Percentiles rank a stretch among this genome's conserved stretches.
phyloP scores from a whole-genome alignment of 2,888 invertebrate species.

The Eupithecia vulgata region DNA sequence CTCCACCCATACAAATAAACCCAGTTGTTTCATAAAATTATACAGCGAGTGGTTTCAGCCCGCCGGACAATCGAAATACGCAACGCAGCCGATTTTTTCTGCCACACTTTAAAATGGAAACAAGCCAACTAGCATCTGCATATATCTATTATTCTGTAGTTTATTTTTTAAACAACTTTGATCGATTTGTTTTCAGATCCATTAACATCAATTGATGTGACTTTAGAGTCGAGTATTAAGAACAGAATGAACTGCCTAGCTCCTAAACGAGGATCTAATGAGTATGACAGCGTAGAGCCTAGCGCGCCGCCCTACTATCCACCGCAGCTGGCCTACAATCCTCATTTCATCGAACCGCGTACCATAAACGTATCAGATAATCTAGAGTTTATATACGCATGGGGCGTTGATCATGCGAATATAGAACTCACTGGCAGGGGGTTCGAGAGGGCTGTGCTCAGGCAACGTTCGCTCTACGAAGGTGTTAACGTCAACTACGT shows the following conservation, averaged over 20 bases:
- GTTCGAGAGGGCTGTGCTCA: constrained; percentile 62
- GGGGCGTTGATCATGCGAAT: constrained; percentile 46
- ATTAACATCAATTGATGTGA: constrained; percentile 1
- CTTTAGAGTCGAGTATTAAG: neutral
- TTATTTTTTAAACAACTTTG: neutral
- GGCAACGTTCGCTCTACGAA: constrained; percentile 75
- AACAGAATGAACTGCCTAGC: constrained; percentile 72
- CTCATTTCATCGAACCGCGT: constrained; percentile 63
- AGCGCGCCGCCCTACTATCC: constrained; percentile 68
- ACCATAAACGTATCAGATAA: constrained; percentile 46
- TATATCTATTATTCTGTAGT: constrained; percentile 1
- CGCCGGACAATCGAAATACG: neutral
- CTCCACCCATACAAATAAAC: neutral
- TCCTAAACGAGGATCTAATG: constrained; percentile 57
- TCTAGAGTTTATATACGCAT: constrained; percentile 50
- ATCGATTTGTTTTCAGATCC: constrained; percentile 5
- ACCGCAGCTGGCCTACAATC: constrained; percentile 74
- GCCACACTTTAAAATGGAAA: neutral
- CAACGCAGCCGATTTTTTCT: constrained; percentile 3
- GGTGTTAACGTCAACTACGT: constrained; percentile 79
- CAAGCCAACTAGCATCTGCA: neutral
- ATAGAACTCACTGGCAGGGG: constrained; percentile 46
- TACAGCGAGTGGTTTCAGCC: neutral
- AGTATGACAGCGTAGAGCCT: constrained; percentile 59
- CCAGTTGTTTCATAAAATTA: neutral